phyloP scores from a whole-genome alignment of 53 echinoderm and acorn worm species.

The Hippasteria phrygiana region DNA sequence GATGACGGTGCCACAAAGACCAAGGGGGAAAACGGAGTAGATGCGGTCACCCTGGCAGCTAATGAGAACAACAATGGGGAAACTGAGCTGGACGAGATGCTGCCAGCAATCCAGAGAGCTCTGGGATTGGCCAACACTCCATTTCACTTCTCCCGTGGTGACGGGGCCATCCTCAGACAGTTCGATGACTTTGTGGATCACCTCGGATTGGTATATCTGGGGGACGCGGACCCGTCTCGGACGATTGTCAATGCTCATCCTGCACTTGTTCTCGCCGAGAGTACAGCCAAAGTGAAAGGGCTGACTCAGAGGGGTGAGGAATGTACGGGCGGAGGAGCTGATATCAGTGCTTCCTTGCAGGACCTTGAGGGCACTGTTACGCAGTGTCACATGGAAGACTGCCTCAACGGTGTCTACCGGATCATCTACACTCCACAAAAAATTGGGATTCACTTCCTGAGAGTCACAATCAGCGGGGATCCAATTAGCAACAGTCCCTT shows the following conservation, averaged over 20 bases:
- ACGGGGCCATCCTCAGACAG: slow-evolving; percentile 62
- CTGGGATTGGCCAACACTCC: slow-evolving; percentile 55
- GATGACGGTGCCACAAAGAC: background rate
- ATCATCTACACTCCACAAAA: slow-evolving; percentile 76
- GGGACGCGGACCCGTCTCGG: slow-evolving; percentile 89
- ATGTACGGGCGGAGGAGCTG: slow-evolving; percentile 78
- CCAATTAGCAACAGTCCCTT: slow-evolving; percentile 84
- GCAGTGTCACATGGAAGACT: slow-evolving; percentile 76
- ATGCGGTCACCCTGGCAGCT: slow-evolving; percentile 14
- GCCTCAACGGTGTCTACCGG: slow-evolving; percentile 87
- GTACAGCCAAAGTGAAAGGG: slow-evolving; percentile 84
- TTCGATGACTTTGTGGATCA: slow-evolving; percentile 77
- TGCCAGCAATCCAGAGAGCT: slow-evolving; percentile 44
- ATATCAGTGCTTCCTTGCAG: slow-evolving; percentile 69
- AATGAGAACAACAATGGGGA: slow-evolving; percentile 43
- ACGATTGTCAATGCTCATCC: slow-evolving; percentile 80
- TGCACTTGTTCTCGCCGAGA: slow-evolving; percentile 83
- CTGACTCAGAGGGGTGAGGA: slow-evolving; percentile 77
- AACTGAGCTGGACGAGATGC: slow-evolving; percentile 56
- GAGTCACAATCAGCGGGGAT: slow-evolving; percentile 80
- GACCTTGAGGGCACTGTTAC: slow-evolving; percentile 67
- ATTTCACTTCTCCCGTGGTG: slow-evolving; percentile 77
- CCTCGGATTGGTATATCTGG: slow-evolving; percentile 83
- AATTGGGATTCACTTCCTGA: slow-evolving; percentile 82
- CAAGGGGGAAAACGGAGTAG: background rate